These are phyloP conservation scores for Schizaphis graminum DNA, from an alignment of 2,888 invertebrate species.

Conservation along the genomic window DNA sequence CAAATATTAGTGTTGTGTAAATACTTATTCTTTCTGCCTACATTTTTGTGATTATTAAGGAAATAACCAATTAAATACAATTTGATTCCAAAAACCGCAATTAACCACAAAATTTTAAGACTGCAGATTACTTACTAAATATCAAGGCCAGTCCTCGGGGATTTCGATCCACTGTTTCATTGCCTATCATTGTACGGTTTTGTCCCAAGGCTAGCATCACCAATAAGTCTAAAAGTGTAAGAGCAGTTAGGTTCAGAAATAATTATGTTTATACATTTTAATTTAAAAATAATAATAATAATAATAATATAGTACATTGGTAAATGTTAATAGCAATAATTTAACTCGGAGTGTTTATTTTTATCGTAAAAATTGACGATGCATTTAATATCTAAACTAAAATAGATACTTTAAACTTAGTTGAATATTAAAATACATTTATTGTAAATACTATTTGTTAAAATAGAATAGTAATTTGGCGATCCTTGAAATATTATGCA, in stretches of 20 bases:
- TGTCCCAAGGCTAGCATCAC: not conserved
- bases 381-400: not conserved
- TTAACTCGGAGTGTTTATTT: not conserved
- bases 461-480: not conserved
- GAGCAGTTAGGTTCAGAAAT: not conserved
- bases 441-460: not conserved
- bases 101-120: not conserved
- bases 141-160: not conserved
- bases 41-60: no score
- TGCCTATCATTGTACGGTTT: not conserved
- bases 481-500: not conserved
- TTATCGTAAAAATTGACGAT: not conserved
- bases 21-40: no score
- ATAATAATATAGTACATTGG: not conserved
- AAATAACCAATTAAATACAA: no score
- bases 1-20: no score
- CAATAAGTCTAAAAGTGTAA: not conserved
- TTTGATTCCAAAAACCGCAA: no score
- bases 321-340: not conserved
- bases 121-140: not conserved
- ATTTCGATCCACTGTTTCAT: not conserved
- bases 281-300: not conserved
- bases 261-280: not conserved
- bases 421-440: not conserved
- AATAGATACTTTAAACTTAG: not conserved